phyloP scores from a whole-genome alignment of 2,113 vertebrate genomes.

The Gopherus evgoodei region DNA sequence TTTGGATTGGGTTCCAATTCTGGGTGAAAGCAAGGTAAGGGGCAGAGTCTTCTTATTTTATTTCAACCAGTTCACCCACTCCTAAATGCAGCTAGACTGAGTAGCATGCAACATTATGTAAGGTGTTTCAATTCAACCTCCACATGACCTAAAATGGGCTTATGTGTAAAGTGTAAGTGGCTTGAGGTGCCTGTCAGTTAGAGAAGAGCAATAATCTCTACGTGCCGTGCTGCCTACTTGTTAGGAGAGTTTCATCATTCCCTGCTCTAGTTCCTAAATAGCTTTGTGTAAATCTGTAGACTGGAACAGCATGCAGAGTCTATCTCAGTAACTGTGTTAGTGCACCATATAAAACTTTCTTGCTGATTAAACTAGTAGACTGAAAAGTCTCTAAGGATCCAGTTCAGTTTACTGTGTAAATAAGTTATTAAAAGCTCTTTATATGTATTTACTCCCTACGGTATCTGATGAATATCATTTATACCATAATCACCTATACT shows the following conservation, averaged over 20 bases:
- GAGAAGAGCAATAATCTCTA: background rate
- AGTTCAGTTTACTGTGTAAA: background rate
- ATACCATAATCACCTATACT: background rate
- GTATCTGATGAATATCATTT: background rate
- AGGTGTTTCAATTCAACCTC: background rate
- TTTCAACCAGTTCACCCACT: background rate
- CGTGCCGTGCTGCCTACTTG: background rate
- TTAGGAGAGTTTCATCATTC: background rate
- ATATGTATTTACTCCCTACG: background rate
- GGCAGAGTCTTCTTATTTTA: background rate
- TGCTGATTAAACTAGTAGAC: background rate
- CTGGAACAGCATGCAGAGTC: background rate
- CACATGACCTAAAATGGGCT: background rate
- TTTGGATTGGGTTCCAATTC: background rate
- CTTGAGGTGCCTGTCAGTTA: background rate
- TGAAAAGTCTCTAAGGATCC: background rate
- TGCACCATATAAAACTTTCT: background rate
- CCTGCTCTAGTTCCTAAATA: background rate
- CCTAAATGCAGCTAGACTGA: background rate
- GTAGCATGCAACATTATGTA: background rate
- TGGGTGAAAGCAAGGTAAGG: too few relatives aligned
- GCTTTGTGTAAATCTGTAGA: background rate
- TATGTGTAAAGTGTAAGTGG: background rate
- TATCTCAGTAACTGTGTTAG: background rate
- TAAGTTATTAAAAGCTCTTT: background rate